Evolutionary conservation across 2,888 invertebrate species (phyloP).

Genomic region (Plagodis dolabraria): DNA sequence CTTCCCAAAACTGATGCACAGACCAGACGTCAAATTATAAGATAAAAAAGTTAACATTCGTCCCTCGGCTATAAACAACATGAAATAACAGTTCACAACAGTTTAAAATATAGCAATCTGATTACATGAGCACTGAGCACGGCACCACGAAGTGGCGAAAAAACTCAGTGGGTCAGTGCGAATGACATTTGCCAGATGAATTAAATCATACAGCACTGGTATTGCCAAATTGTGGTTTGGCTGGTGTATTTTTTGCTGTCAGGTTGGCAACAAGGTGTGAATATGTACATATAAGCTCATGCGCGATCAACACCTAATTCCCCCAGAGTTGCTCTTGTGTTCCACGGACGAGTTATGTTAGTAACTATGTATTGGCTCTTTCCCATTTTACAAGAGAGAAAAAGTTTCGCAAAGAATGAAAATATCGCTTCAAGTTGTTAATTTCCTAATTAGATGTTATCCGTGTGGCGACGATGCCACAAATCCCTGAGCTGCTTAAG

Average conservation of each 20-base stretch:
- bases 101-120: slow-evolving; percentile 40
- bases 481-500: too few species aligned
- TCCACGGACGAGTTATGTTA: too few species aligned
- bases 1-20: too few species aligned
- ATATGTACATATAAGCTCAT: neutral
- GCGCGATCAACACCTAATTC: too few species aligned
- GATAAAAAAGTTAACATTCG: slow-evolving; percentile 10
- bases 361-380: too few species aligned
- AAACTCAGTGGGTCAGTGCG: slow-evolving; percentile 65
- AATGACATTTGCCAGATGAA: slow-evolving; percentile 47
- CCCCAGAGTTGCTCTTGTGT: too few species aligned
- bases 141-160: slow-evolving; percentile 37
- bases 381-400: too few species aligned
- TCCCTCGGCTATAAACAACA: slow-evolving; percentile 13
- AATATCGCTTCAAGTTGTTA: too few species aligned
- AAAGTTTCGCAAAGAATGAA: too few species aligned
- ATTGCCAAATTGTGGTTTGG: slow-evolving; percentile 30
- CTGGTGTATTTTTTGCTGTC: slow-evolving; percentile 22
- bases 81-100: slow-evolving; percentile 23
- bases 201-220: slow-evolving; percentile 35
- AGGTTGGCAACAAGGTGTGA: slow-evolving; percentile 6
- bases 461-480: too few species aligned
- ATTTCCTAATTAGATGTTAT: too few species aligned
- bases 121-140: slow-evolving; percentile 26
- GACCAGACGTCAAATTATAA: slow-evolving; percentile 2